Percentiles rank a stretch among this genome's conserved stretches.
phyloP scores from a whole-genome alignment of 2,888 invertebrate species.

The Amiota communis region DNA sequence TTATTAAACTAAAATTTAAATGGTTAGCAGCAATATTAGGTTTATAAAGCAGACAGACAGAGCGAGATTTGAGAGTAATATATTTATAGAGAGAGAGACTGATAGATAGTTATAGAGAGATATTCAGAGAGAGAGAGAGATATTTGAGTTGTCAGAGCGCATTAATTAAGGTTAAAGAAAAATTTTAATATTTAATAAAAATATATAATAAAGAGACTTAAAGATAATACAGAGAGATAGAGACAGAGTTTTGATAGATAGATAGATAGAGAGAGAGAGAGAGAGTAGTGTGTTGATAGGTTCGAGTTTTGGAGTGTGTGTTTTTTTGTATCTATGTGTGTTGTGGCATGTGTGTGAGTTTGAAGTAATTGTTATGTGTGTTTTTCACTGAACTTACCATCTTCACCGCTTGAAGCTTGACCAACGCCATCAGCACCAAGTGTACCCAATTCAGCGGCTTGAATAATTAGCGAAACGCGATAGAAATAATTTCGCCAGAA shows the following conservation, averaged over 20 bases:
- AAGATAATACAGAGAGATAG: slow-evolving; percentile 28
- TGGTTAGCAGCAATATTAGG: neutral
- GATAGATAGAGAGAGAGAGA: slow-evolving; percentile 45
- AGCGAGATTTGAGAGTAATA: slow-evolving; percentile 32
- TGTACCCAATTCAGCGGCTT: slow-evolving; percentile 85
- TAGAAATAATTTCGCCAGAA: slow-evolving; percentile 99
- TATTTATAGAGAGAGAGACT: slow-evolving; percentile 28
- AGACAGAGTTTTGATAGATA: slow-evolving; percentile 33
- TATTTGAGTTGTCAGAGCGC: slow-evolving; percentile 8
- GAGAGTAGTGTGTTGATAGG: neutral
- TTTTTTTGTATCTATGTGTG: slow-evolving; percentile 25
- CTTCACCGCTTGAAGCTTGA: slow-evolving; percentile 73
- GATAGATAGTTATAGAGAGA: slow-evolving; percentile 34
- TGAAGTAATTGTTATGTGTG: slow-evolving; percentile 25
- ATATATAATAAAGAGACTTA: slow-evolving; percentile 15
- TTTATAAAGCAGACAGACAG: slow-evolving; percentile 35
- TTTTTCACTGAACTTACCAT: slow-evolving; percentile 67
- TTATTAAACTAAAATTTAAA: neutral
- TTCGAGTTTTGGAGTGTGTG: slow-evolving; percentile 6
- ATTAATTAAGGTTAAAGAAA: neutral
- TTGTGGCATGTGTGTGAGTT: slow-evolving; percentile 25
- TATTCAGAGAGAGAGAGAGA: slow-evolving; percentile 25
- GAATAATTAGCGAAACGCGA: slow-evolving; percentile 97
- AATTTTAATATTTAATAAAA: slow-evolving; percentile 11
- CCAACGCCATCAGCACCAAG: slow-evolving; percentile 73